phyloP scores from a whole-genome alignment of 2,113 vertebrate species.

The Anhinga rufa region DNA sequence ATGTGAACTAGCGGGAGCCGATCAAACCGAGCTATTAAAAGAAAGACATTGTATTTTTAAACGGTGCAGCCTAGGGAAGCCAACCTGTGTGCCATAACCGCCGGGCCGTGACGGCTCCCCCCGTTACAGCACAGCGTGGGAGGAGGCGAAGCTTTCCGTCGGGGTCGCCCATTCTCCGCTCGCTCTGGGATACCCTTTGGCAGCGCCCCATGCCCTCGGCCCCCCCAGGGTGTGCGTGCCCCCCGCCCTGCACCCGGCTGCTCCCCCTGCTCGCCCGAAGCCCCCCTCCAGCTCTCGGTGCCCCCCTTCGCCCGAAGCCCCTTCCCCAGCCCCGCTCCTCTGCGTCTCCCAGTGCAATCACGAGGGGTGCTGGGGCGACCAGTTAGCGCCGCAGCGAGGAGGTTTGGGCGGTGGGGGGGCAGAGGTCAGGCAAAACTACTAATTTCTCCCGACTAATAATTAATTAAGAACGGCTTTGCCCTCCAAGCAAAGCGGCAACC shows the following conservation, averaged over 20 bases:
- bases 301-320: not conserved
- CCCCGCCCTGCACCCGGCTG: not conserved
- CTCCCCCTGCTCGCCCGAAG: not conserved
- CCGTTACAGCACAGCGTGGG: conserved; percentile 33
- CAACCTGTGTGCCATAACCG: conserved; percentile 54
- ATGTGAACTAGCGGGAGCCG: conserved; percentile 65
- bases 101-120: conserved; percentile 60
- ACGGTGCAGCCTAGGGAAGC: conserved; percentile 57
- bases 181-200: conserved; percentile 49
- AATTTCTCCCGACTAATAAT: not conserved
- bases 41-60: conserved; percentile 73
- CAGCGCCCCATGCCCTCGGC: not conserved
- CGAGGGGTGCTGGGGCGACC: fast-evolving
- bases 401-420: fast-evolving
- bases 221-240: not conserved
- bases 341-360: not conserved
- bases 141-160: conserved; percentile 62
- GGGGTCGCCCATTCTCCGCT: conserved; percentile 44
- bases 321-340: not conserved
- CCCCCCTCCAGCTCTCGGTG: not conserved
- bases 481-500: not conserved
- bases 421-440: fast-evolving
- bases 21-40: conserved; percentile 70
- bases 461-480: not conserved
- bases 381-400: not conserved